These are phyloP conservation scores for Tarsius wallacei DNA, from an alignment of 2,797 vertebrate species.

Conservation along the genomic window DNA sequence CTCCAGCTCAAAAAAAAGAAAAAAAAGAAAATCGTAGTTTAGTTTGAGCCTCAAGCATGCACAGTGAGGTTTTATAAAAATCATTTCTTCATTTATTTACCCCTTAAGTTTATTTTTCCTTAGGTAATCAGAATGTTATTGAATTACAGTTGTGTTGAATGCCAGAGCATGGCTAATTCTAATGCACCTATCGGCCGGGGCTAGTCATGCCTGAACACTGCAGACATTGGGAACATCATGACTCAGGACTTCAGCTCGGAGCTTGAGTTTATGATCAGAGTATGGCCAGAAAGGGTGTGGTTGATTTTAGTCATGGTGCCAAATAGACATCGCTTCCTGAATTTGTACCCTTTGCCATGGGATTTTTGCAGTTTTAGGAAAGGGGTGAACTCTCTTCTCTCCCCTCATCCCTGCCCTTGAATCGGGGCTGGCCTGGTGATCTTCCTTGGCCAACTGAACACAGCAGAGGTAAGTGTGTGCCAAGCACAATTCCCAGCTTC, in stretches of 20 bases:
- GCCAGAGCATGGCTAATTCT: not conserved
- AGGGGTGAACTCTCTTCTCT: not conserved
- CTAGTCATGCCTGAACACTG: not conserved
- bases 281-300: not conserved
- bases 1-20: too few species aligned
- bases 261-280: not conserved
- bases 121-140: not conserved
- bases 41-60: not conserved
- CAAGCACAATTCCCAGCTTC: not conserved
- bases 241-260: not conserved
- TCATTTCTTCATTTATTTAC: not conserved
- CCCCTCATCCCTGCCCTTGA: not conserved
- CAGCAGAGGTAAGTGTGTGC: rapidly evolving
- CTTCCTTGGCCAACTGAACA: not conserved
- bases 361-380: not conserved
- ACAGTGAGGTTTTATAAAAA: not conserved
- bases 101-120: not conserved
- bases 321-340: not conserved
- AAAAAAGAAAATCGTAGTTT: not conserved
- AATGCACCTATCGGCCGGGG: not conserved
- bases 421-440: not conserved
- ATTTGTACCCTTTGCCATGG: not conserved
- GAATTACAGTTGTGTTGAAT: not conserved
- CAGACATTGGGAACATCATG: not conserved
- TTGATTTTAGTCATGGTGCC: not conserved